Base-by-base conservation (phyloP, 2,113 vertebrate genomes). In the Origma solitaria region DNA sequence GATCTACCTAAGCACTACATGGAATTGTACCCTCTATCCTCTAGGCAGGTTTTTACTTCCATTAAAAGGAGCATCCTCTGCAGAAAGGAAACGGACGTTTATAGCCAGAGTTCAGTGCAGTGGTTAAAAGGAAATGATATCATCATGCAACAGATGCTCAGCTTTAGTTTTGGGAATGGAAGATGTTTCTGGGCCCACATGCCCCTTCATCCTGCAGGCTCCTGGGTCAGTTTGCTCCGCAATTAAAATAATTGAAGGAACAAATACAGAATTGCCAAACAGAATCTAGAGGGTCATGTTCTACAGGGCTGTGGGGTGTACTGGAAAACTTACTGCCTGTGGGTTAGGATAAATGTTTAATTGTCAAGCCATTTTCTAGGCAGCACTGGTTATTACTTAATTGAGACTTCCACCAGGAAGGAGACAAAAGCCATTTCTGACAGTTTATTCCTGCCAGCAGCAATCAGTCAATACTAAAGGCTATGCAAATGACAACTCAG, bases 1-100 rank as follows among this genome's bases (percentile, higher is more conserved):
- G 10, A 38, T 21, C 60, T 35, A 51, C 1, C 1, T 3, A 15
- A 49, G 16, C 4, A 1, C 7, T 31, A 23, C 35, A 53, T 13
- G 31, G 69, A 91, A 44, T 6, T 61, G 50, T 68, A 77, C 33
- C 35, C 53, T 78, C 60, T 70, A 0, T 17, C 18, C 72, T 82
- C 44, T 5, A 21, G 65, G 54, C 11, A 53, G 71, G 77, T 10
- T 72, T 50, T 65, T 45, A 64, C 17, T 49, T 17, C 49, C 50
- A 72, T 25, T 56, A 87, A 64, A 78, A 69, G 24, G 1, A 76
- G 18, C 56, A 56, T 56, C 71, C 22, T 66, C 47, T 50, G 24
- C 42, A 78, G 56, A 62, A 83, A 70, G 37, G 58, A 86, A 90
- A 80, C 1, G 28, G 35, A 31, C 6, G 1, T 70, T 75, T 82